Base-by-base conservation (phyloP, 2,797 vertebrate species). In the Brachyalestes nurse region DNA sequence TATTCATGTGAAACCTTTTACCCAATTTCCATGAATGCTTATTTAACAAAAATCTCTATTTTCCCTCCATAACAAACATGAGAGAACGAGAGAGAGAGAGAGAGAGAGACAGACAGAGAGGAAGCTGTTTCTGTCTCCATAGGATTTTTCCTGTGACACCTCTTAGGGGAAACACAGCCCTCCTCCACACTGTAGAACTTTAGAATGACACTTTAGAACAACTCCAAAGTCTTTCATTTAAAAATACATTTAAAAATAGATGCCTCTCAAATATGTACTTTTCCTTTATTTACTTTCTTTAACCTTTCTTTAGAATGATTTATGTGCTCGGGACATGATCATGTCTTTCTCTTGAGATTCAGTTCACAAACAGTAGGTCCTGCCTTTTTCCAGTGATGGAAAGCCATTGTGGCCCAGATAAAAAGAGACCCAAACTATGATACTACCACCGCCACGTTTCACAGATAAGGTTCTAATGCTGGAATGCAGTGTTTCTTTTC, bases 1-100 rank as follows among this genome's bases (percentile, higher is more conserved):
- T 87, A 85, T 91, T 89, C 85, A 88, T 91, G 90, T 90, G 78
- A 69, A 81, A 0, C 0, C 88, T 87, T 90, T 92, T 89, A 83
- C 88, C 90, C 84, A 82, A 87, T 75, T 88, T 90, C 70, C 40
- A 79, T 74, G 82, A 78, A 86, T 86, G 64, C 62, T 82, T 90
- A 82, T 91, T 80, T 90, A 88, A 86, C 79, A 19, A 69, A 75
- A 83, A 79, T 82, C 82, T 71, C 47, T 64, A 47, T 72, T 79
- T 84, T 85, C 23, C 19, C 61, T 57, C 23, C 19, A n/a, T 66
- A 14, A 23, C 40, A 51, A 47, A 69, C 70, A 40, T 12, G 57
- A 38, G 45, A 14, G 58, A 61, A 4, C 5, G 23, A 6, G 16
- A 62, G 57, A 34, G n/a, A n/a, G 16, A 55, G 5, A 65, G 62